These are phyloP conservation scores for Lophotis ruficrista DNA, from an alignment of 2,113 vertebrate genomes.

Conservation along the genomic window DNA sequence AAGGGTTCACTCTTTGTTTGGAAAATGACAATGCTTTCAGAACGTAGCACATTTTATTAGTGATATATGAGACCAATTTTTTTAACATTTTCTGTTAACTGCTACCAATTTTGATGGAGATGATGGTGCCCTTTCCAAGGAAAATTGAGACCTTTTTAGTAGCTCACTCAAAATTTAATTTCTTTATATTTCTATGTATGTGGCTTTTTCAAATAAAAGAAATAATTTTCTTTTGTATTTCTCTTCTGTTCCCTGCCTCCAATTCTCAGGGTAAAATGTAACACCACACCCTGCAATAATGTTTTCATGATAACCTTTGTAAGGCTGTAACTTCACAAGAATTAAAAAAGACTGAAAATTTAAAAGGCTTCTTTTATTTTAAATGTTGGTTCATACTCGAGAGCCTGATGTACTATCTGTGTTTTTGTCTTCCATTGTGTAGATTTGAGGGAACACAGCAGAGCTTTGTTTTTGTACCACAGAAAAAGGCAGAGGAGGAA, in stretches of 20 bases:
- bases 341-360: neutral
- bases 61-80: neutral
- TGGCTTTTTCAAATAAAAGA: neutral
- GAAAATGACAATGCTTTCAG: constrained; percentile 49
- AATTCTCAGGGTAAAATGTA: neutral
- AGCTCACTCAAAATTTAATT: constrained; percentile 1
- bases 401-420: neutral
- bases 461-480: neutral
- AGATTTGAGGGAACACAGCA: neutral
- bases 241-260: neutral
- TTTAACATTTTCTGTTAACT: neutral
- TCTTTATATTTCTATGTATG: neutral
- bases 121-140: constrained; percentile 42
- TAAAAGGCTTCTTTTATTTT: neutral
- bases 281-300: neutral
- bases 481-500: neutral
- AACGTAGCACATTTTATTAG: neutral
- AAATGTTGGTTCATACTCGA: neutral
- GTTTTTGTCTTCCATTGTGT: neutral
- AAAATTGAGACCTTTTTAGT: constrained; percentile 40
- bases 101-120: constrained; percentile 3
- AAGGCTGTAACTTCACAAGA: neutral
- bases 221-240: neutral
- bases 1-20: constrained; percentile 55
- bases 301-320: neutral